A percentile compares a stretch with the other conserved stretches of the same genome.
phyloP scores from a whole-genome alignment of 2,888 invertebrate genomes.

The Steromphala cineraria region DNA sequence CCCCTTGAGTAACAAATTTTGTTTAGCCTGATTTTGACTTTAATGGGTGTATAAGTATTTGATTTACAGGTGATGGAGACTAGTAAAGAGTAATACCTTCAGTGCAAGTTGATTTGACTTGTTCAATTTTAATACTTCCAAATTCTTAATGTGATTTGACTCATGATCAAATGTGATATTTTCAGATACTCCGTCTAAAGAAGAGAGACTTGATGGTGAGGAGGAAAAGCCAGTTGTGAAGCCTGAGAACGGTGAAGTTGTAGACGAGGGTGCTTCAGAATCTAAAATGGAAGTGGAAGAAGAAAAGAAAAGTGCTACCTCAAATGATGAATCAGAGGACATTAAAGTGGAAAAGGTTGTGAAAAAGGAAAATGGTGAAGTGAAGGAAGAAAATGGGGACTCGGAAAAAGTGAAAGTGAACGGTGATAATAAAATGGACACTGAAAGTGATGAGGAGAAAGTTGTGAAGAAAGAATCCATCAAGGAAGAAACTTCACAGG shows the following conservation, averaged over 20 bases:
- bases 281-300: slow-evolving; percentile 49
- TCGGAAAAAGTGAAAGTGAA: slow-evolving; percentile 61
- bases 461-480: slow-evolving; percentile 56
- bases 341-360: slow-evolving; percentile 25
- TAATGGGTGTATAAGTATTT: no score
- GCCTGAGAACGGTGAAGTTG: slow-evolving; percentile 4
- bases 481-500: slow-evolving; percentile 54
- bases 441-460: neutral
- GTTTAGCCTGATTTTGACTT: no score
- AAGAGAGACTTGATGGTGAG: slow-evolving; percentile 43
- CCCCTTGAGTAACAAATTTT: no score
- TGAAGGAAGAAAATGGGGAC: slow-evolving; percentile 46
- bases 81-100: no score
- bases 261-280: slow-evolving; percentile 27
- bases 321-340: slow-evolving; percentile 74
- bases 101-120: no score
- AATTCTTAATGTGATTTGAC: no score
- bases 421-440: slow-evolving; percentile 41
- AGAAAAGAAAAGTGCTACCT: slow-evolving; percentile 49
- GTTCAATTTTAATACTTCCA: no score
- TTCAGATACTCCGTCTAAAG: neutral
- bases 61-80: no score
- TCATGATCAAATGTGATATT: no score
- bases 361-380: slow-evolving; percentile 26
- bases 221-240: neutral